Percentiles rank a stretch among this genome's conserved stretches.
phyloP scores from a whole-genome alignment of 2,888 invertebrate species.

The Agonopterix subpropinquella region DNA sequence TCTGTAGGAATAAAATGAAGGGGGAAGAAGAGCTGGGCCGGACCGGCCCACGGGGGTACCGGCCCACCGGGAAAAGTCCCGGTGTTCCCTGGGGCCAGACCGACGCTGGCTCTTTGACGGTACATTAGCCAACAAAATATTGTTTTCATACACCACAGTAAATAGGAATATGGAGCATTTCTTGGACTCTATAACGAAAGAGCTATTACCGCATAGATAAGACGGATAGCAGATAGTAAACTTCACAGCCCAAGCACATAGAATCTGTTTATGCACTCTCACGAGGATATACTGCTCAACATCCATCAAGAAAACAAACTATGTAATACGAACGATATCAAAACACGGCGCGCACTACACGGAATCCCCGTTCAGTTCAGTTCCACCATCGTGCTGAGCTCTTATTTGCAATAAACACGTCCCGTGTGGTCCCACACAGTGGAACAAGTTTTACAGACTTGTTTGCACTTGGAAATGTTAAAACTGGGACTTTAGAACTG shows the following conservation, averaged over 20 bases:
- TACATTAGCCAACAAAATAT: too few species aligned
- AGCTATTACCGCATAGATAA: too few species aligned
- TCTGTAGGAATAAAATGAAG: too few species aligned
- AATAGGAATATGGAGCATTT: too few species aligned
- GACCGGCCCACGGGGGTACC: too few species aligned
- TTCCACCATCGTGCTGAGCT: constrained; percentile 31
- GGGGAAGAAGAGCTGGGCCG: too few species aligned
- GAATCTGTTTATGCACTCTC: constrained; percentile 25
- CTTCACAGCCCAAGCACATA: not conserved
- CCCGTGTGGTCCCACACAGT: constrained; percentile 37
- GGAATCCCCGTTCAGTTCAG: constrained; percentile 24
- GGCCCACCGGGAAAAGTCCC: too few species aligned
- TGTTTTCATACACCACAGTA: too few species aligned
- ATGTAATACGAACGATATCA: constrained; percentile 6
- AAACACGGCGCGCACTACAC: constrained; percentile 4
- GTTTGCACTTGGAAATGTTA: constrained; percentile 54
- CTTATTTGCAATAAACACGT: constrained; percentile 62
- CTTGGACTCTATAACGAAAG: too few species aligned
- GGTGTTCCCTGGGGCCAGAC: too few species aligned
- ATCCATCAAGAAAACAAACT: constrained; percentile 41
- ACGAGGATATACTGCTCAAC: constrained; percentile 23
- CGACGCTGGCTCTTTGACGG: too few species aligned
- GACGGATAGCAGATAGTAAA: too few species aligned
- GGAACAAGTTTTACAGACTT: constrained; percentile 49
- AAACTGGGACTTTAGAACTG: constrained; percentile 44